These are phyloP conservation scores for Datnioides undecimradiatus DNA, from an alignment of 2,113 vertebrate species.

Conservation along the genomic window DNA sequence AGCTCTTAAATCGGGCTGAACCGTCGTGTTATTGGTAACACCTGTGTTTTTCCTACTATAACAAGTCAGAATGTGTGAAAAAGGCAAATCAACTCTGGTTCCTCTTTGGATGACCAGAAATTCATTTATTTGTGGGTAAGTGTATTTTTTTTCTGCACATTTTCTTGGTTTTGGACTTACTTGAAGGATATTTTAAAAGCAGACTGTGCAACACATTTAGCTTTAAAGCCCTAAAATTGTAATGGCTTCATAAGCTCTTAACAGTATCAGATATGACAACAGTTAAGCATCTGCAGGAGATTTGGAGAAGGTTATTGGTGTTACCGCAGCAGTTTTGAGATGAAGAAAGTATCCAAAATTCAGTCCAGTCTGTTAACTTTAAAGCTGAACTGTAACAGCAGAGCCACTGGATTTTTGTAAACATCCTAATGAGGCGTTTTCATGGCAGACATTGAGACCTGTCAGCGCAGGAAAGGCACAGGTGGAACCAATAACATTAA, in stretches of 20 bases:
- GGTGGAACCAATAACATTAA: slow-evolving; percentile 22
- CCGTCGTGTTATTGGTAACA: not conserved
- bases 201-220: not conserved
- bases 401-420: not conserved
- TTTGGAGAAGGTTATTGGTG: not conserved
- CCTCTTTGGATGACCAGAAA: not conserved
- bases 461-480: not conserved
- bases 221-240: not conserved
- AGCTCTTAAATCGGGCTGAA: not conserved
- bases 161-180: not conserved
- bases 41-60: not conserved
- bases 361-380: not conserved
- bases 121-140: not conserved
- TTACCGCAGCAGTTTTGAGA: not conserved
- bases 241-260: not conserved
- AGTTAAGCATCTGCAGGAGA: not conserved
- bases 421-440: not conserved
- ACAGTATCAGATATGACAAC: not conserved
- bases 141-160: not conserved
- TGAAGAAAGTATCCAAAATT: not conserved
- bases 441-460: not conserved
- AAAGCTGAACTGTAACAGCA: no score
- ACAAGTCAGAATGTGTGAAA: no score
- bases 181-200: not conserved
- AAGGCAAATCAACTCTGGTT: not conserved